These are phyloP conservation scores for Apodemia mormo DNA, from an alignment of 2,888 invertebrate species.

Conservation along the genomic window DNA sequence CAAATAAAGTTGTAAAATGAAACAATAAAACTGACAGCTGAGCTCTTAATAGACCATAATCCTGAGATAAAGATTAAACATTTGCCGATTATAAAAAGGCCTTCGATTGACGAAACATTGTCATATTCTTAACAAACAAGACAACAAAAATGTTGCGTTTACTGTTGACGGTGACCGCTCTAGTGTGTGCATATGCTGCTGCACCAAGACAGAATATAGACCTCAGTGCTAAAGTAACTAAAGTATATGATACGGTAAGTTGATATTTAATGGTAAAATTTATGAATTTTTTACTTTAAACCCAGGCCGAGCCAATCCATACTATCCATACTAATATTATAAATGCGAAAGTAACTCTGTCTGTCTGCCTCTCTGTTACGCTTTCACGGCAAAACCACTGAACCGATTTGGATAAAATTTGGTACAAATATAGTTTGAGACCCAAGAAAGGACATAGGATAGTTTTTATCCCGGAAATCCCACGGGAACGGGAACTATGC, in stretches of 20 bases:
- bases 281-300: too few species aligned
- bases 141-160: slow-evolving; percentile 19
- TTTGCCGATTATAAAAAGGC: slow-evolving; percentile 7
- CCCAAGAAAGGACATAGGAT: too few species aligned
- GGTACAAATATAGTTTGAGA: too few species aligned
- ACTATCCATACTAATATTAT: too few species aligned
- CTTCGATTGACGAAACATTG: background rate
- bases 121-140: background rate
- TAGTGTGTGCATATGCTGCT: slow-evolving; percentile 7
- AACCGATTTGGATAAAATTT: too few species aligned
- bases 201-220: background rate
- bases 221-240: background rate
- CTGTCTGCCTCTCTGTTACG: too few species aligned
- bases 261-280: background rate
- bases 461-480: too few species aligned
- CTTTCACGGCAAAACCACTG: too few species aligned
- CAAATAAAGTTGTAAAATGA: background rate
- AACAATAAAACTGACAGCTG: slow-evolving; percentile 4
- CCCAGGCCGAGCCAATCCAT: too few species aligned
- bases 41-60: slow-evolving; percentile 1
- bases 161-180: slow-evolving; percentile 2
- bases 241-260: slow-evolving; percentile 18
- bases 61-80: background rate
- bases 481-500: too few species aligned
- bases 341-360: too few species aligned